Percentiles rank a stretch among this genome's conserved stretches.
These are phyloP conservation scores for Frieseomelitta varia DNA, from an alignment of 1,140 invertebrate genomes.

Conservation along the genomic window DNA sequence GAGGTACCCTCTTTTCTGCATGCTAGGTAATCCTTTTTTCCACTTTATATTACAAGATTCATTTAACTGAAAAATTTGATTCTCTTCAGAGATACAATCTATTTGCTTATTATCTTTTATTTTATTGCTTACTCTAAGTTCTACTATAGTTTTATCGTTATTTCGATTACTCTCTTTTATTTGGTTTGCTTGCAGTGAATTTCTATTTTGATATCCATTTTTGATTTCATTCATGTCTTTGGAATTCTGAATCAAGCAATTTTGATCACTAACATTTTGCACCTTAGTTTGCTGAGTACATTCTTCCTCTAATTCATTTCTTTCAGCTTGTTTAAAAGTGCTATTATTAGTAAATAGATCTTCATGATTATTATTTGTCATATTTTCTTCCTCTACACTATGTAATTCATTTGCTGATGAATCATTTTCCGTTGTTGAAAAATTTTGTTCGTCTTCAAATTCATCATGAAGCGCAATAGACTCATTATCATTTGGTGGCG, in stretches of 20 bases:
- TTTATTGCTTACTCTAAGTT: background rate
- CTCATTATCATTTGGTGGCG: conserved; percentile 7
- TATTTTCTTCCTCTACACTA: background rate
- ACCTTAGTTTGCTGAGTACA: background rate
- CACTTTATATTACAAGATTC: background rate
- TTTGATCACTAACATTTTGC: background rate
- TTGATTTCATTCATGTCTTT: background rate
- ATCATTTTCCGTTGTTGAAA: background rate
- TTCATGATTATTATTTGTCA: background rate
- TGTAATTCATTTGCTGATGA: background rate
- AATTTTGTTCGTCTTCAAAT: conserved; percentile 25
- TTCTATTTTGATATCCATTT: background rate
- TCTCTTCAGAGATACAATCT: background rate
- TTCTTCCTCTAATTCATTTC: background rate
- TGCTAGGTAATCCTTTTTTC: conserved; percentile 2
- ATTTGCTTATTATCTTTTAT: background rate
- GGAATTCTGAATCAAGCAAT: background rate
- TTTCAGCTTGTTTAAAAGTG: background rate
- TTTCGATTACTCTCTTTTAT: background rate
- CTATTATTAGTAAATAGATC: background rate
- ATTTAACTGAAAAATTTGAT: background rate
- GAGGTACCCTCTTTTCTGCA: conserved; percentile 23
- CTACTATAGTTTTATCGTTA: background rate
- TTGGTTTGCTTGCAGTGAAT: background rate
- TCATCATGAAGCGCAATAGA: conserved; percentile 11